phyloP scores from a whole-genome alignment of 35 echinoderm and acorn worm species.

The Ptychodera flava region DNA sequence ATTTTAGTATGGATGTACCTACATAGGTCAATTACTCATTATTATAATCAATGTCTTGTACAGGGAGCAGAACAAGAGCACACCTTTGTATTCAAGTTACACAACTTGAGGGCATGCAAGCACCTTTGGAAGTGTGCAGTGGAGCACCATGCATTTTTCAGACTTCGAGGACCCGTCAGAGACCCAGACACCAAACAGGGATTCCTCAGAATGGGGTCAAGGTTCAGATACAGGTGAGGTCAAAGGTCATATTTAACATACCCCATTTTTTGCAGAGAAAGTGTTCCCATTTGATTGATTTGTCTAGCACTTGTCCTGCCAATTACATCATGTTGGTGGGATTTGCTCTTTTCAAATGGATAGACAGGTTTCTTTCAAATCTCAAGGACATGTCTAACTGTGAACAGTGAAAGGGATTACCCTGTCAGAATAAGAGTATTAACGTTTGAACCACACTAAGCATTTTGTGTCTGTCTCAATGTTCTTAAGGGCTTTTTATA shows the following conservation, averaged over 20 bases:
- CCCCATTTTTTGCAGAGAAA: neutral
- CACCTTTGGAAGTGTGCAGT: conserved; percentile 97
- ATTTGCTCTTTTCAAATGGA: neutral
- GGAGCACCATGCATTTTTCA: conserved; percentile 94
- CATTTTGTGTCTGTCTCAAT: too few species aligned
- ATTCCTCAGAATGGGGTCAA: conserved; percentile 90
- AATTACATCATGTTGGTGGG: neutral
- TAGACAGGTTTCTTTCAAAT: neutral
- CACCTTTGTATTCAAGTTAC: conserved; percentile 93
- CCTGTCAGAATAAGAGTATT: too few species aligned
- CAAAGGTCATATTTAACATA: neutral
- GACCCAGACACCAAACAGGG: conserved; percentile 50
- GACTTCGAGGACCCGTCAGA: conserved; percentile 70
- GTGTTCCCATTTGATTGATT: neutral
- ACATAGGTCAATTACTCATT: too few species aligned
- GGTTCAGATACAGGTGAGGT: conserved; percentile 96
- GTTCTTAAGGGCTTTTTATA: too few species aligned
- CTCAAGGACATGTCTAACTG: neutral
- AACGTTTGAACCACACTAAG: too few species aligned
- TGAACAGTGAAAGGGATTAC: too few species aligned
- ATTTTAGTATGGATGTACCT: too few species aligned
- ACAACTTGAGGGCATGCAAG: conserved; percentile 62
- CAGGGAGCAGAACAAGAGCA: conserved; percentile 93
- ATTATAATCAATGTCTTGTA: too few species aligned
- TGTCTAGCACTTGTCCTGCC: neutral